Evolutionary conservation across 2,113 vertebrate species (phyloP).

Genomic region (Stictonetta naevosa): DNA sequence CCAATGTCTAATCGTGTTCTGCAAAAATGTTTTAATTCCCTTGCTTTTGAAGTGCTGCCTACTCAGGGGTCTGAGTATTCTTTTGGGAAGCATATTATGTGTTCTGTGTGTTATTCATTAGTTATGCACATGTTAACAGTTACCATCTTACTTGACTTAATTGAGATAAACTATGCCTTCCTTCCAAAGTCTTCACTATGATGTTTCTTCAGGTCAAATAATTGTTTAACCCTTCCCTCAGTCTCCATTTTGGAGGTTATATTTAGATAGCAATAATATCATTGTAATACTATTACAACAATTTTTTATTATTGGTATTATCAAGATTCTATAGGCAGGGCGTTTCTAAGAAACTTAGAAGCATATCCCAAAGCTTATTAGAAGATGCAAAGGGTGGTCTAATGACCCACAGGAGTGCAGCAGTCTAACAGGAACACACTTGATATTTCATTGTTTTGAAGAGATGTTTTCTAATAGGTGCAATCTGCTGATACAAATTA

Average conservation of each 20-base stretch:
- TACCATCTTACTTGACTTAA: neutral
- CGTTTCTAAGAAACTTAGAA: neutral
- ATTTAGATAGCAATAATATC: neutral
- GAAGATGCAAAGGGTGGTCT: neutral
- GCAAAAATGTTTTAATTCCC: neutral
- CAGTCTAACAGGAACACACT: neutral
- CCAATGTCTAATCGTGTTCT: neutral
- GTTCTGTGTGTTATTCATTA: neutral
- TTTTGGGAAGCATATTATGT: neutral
- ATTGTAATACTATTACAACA: neutral
- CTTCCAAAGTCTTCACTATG: neutral
- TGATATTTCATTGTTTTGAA: neutral
- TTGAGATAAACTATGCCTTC: neutral
- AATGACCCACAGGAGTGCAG: neutral
- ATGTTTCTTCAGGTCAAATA: neutral
- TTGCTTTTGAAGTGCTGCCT: neutral
- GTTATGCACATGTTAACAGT: neutral
- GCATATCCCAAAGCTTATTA: neutral
- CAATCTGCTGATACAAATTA: neutral
- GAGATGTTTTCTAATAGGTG: neutral
- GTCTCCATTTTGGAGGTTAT: rapidly evolving
- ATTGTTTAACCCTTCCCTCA: neutral
- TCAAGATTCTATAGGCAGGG: neutral
- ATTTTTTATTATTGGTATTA: neutral
- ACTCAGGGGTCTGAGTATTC: neutral